Conservation (phyloP, 2,888 invertebrate species). For the Dinocampus coccinellae region DNA sequence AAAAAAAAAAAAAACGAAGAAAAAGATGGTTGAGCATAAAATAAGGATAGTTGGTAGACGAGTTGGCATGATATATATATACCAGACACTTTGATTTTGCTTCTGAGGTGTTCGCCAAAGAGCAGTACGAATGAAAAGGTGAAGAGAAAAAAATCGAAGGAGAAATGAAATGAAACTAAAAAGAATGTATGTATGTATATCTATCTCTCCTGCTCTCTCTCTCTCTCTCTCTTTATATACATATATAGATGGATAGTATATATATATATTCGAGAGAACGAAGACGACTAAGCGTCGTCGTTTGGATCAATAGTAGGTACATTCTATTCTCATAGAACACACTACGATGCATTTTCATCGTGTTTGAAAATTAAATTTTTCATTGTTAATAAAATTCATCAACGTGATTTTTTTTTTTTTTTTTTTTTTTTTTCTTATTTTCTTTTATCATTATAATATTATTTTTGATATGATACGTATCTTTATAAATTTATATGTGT, state of each 20-base stretch:
- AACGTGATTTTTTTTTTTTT: no score
- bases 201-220: no score
- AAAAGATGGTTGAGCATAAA: not conserved
- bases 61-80: not conserved
- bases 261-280: not conserved
- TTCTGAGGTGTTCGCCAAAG: not conserved
- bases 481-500: no score
- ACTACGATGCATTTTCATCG: not conserved
- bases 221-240: no score
- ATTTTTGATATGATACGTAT: no score
- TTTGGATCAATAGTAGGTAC: not conserved
- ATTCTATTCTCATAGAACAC: not conserved
- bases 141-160: not conserved
- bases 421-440: no score
- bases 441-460: no score
- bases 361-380: not conserved
- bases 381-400: not conserved
- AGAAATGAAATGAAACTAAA: no score
- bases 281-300: not conserved
- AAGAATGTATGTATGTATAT: not conserved
- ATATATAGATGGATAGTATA: no score
- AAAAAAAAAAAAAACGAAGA: no score
- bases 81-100: not conserved
- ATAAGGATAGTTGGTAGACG: not conserved
- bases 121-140: not conserved